Percentiles rank a stretch among this genome's conserved stretches.
These are phyloP conservation scores for Eupristina koningsbergeri DNA, from an alignment of 1,140 invertebrate species.

Conservation along the genomic window DNA sequence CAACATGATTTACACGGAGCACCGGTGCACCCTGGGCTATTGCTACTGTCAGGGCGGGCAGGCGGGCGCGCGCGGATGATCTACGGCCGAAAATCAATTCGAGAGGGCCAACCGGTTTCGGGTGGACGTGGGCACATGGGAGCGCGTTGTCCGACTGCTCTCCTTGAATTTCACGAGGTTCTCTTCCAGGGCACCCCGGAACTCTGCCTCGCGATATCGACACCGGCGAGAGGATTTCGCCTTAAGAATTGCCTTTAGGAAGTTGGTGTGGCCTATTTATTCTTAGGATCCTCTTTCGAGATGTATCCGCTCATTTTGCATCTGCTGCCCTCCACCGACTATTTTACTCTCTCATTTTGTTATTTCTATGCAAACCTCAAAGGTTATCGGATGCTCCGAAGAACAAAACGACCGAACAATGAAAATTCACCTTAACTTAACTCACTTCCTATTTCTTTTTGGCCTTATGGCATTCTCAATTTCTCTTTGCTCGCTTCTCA, in stretches of 20 bases:
- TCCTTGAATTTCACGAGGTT: too few relatives aligned
- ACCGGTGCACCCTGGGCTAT: constrained; percentile 22
- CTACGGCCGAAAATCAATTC: constrained; percentile 60
- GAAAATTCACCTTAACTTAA: too few relatives aligned
- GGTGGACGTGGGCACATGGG: too few relatives aligned
- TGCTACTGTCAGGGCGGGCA: constrained; percentile 49
- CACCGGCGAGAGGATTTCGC: too few relatives aligned
- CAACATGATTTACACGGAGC: constrained; percentile 55
- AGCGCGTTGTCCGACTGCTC: neutral
- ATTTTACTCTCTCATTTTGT: too few relatives aligned
- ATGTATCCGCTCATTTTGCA: neutral
- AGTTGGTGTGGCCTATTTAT: neutral
- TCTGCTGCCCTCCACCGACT: neutral
- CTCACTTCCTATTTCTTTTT: too few relatives aligned
- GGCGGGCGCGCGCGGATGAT: constrained; percentile 53
- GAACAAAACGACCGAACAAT: neutral
- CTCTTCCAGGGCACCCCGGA: neutral
- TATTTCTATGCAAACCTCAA: neutral
- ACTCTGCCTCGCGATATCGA: neutral
- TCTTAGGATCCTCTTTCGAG: neutral
- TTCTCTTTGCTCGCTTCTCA: too few relatives aligned
- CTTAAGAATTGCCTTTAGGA: too few relatives aligned
- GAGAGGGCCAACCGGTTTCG: constrained; percentile 49
- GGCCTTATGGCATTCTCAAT: too few relatives aligned
- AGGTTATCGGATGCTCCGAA: neutral